Base-by-base conservation (phyloP, 2,113 vertebrate species). In the Hydropotes inermis region DNA sequence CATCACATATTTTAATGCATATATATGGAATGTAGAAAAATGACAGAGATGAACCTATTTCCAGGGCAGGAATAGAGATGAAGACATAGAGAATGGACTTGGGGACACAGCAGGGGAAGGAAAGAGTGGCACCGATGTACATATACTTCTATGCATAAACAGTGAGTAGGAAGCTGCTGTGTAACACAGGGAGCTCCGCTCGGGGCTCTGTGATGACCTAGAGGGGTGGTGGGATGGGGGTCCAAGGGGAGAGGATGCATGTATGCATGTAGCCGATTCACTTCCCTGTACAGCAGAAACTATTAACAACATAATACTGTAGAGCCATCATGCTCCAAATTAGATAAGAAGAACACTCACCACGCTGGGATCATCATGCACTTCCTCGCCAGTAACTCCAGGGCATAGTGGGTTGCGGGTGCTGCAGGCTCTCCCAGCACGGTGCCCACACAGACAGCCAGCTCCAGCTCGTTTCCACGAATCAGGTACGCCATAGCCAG, bases 381-480 rank as follows among this genome's bases (percentile, higher is more conserved):
- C 98, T 99, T 99, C 98, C 99, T 99, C 94, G 99, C 99, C 97
- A 99, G 97, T 43, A 99, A 98, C 87, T 99, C 99, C 82, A 99
- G 98, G 96, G 99, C 99, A 96, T 99, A 99, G 91, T 99, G 98
- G 2, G 99, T 99, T 97, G 99, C 99, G 94, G 98, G 98, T 70
- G 98, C 98, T 57, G 99, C 99, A 55, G 98, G 96, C 87, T 99
- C 99, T 97, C 99, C 99, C 6, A 99, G 98, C 67, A 99, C 99
- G 3, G 99, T 98, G 52, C 99, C 99, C 96, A 99, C 99, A 64
- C 99, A 99, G 67, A 99, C 98, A 6, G 99, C 99, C 99, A 99
- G 55, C 98, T 99, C 99, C 99, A 99, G 98, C 98, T 99, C 99
- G 78, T 99, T 99, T 43, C 99, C 99, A 84, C 99, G 99, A 98